Evolutionary conservation across 1,140 invertebrate species (phyloP).

Genomic region (Lasioglossum albipes): DNA sequence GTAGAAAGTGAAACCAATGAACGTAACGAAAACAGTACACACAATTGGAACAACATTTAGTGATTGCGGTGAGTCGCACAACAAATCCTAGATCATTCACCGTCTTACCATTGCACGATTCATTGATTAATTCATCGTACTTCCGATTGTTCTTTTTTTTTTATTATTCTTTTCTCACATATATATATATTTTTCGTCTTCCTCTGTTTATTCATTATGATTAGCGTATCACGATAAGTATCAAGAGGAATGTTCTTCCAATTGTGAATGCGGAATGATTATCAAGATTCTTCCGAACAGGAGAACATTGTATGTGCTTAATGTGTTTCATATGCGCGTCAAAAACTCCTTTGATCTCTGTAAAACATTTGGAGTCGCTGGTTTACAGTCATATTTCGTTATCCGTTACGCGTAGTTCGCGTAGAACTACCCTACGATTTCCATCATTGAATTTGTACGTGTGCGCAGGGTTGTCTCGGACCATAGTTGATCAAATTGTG

Average conservation of each 20-base stretch:
- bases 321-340: constrained; percentile 57
- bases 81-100: constrained; percentile 69
- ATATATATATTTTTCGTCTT: constrained; percentile 16
- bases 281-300: constrained; percentile 38
- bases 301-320: constrained; percentile 52
- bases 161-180: constrained; percentile 52
- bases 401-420: constrained; percentile 6
- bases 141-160: constrained; percentile 64
- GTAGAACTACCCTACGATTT: not conserved
- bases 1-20: constrained; percentile 80
- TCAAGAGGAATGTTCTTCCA: constrained; percentile 79
- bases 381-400: constrained; percentile 30
- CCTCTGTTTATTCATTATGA: constrained; percentile 63
- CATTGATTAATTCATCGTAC: constrained; percentile 67
- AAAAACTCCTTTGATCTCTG: constrained; percentile 10
- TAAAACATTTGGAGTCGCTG: constrained; percentile 33
- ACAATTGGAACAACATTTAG: constrained; percentile 82
- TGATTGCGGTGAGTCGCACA: constrained; percentile 80
- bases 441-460: not conserved
- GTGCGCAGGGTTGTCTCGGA: not conserved
- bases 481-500: not conserved
- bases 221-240: constrained; percentile 64
- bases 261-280: constrained; percentile 79
- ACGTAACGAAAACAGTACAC: constrained; percentile 77
- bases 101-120: constrained; percentile 79